A percentile compares a stretch with the other conserved stretches of the same genome.
phyloP scores from a whole-genome alignment of 2,888 invertebrate genomes.

The Sminthurides aquaticus region DNA sequence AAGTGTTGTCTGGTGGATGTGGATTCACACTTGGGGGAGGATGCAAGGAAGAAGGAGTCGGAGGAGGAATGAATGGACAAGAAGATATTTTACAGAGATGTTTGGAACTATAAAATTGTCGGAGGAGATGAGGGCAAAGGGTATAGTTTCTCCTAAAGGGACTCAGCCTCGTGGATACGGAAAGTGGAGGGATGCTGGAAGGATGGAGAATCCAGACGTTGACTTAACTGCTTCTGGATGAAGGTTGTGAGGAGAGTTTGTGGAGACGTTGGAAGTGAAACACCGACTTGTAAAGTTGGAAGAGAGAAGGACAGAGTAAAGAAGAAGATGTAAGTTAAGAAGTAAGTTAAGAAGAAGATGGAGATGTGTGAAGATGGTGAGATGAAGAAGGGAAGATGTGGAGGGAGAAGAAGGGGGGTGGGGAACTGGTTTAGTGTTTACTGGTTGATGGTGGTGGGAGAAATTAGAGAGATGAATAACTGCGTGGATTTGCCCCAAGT shows the following conservation, averaged over 20 bases:
- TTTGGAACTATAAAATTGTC: background rate
- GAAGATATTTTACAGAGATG: background rate
- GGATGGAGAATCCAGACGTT: too few species aligned
- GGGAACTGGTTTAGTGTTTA: too few species aligned
- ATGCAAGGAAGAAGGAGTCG: background rate
- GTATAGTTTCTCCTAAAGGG: background rate
- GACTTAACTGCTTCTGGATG: background rate
- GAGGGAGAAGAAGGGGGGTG: conserved; percentile 13
- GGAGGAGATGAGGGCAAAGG: background rate
- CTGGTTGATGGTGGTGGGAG: too few species aligned
- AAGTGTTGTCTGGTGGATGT: conserved; percentile 17
- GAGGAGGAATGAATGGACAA: background rate
- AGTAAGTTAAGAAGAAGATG: too few species aligned
- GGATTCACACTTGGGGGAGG: conserved; percentile 20
- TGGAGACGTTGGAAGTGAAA: background rate
- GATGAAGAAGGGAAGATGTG: too few species aligned
- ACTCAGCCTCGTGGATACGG: background rate
- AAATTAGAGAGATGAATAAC: too few species aligned
- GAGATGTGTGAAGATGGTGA: too few species aligned
- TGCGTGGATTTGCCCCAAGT: too few species aligned
- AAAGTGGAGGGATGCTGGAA: conserved; percentile 1
- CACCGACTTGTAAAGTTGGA: conserved; percentile 4
- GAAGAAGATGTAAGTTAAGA: too few species aligned
- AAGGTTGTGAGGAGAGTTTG: background rate
- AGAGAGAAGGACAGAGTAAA: too few species aligned